Conservation (phyloP, 2,113 vertebrate genomes). For the Hypocryptadius cinnamomeus region DNA sequence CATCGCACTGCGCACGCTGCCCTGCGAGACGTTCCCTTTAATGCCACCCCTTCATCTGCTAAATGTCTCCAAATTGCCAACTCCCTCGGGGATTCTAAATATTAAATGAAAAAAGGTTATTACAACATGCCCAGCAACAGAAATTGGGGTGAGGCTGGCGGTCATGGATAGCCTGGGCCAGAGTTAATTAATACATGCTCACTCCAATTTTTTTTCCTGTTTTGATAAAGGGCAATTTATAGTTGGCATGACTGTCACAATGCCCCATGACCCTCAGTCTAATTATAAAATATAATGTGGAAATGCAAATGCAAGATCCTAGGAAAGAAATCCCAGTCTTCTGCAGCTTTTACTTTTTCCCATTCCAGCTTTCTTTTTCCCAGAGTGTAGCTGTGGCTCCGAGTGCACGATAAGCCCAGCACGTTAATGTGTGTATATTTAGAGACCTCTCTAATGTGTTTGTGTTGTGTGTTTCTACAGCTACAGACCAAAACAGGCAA, state of each 20-base stretch:
- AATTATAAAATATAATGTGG: slow-evolving; percentile 15
- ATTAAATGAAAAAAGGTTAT: background rate
- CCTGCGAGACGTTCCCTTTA: background rate
- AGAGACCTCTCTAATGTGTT: slow-evolving; percentile 25
- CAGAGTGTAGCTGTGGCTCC: background rate
- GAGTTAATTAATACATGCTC: slow-evolving; percentile 47
- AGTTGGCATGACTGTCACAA: slow-evolving; percentile 6
- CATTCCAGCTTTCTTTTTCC: background rate
- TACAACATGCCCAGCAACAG: background rate
- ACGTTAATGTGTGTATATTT: slow-evolving; percentile 20
- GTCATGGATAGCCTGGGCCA: background rate
- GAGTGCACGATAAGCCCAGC: background rate
- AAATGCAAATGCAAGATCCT: background rate
- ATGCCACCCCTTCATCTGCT: background rate
- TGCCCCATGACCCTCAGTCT: background rate
- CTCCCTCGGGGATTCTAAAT: background rate
- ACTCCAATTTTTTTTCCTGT: background rate
- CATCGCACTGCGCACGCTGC: background rate
- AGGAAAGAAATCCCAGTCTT: background rate
- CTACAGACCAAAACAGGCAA: slow-evolving; percentile 51
- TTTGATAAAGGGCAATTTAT: slow-evolving; percentile 47
- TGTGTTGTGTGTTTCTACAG: slow-evolving; percentile 39
- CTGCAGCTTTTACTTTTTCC: background rate
- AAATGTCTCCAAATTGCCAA: background rate
- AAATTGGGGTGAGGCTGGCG: background rate